These are phyloP conservation scores for Plodia interpunctella DNA, from an alignment of 1,140 invertebrate genomes.

Conservation along the genomic window DNA sequence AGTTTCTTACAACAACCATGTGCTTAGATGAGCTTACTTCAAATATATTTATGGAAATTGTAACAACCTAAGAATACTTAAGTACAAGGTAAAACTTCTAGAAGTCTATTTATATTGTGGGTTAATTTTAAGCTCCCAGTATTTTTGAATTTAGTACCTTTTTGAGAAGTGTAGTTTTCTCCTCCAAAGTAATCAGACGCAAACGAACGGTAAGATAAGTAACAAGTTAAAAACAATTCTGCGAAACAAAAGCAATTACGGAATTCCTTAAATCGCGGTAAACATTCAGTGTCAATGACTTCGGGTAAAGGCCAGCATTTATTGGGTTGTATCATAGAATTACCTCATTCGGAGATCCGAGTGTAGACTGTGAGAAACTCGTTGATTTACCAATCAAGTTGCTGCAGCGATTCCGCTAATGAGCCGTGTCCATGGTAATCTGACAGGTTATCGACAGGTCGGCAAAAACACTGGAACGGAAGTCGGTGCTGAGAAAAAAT, in stretches of 20 bases:
- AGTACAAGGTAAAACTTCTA: too few relatives aligned
- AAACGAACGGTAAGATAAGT: too few relatives aligned
- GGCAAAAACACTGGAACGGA: constrained; percentile 67
- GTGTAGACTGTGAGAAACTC: constrained; percentile 28
- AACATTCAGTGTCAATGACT: constrained; percentile 45
- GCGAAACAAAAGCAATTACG: not conserved
- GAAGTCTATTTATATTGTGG: too few relatives aligned
- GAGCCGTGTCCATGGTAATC: constrained; percentile 64
- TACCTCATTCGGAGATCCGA: constrained; percentile 35
- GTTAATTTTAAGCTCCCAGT: too few relatives aligned
- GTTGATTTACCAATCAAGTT: constrained; percentile 51
- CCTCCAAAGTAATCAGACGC: too few relatives aligned
- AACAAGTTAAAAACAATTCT: not conserved
- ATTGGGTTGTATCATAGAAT: constrained; percentile 42
- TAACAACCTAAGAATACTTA: too few relatives aligned
- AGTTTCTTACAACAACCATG: not conserved
- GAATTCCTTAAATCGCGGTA: constrained; percentile 20
- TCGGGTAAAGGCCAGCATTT: constrained; percentile 28
- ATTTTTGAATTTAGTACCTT: too few relatives aligned
- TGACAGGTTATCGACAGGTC: constrained; percentile 62
- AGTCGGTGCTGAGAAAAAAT: constrained; percentile 66
- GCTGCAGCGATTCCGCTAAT: constrained; percentile 57
- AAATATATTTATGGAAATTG: too few relatives aligned
- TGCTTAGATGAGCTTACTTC: not conserved
- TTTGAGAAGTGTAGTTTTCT: too few relatives aligned